Evolutionary conservation across 2,888 invertebrate species (phyloP).

Genomic region (Heterodera filipjevi): DNA sequence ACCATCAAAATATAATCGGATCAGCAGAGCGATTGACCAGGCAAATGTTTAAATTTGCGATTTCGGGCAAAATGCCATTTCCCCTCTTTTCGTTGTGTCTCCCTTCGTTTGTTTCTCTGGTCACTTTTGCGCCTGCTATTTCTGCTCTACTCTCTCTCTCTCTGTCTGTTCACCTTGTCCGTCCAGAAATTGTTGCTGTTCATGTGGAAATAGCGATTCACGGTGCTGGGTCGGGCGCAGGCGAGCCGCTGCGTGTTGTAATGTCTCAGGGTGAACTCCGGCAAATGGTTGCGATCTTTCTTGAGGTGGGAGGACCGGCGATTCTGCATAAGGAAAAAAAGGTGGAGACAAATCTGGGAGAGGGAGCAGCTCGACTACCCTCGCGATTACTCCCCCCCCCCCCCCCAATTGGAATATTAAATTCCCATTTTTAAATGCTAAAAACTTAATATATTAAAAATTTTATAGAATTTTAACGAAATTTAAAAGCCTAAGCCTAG

Average conservation of each 20-base stretch:
- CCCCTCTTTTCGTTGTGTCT: no score
- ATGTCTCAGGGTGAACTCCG: conserved; percentile 54
- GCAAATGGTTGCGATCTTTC: conserved; percentile 53
- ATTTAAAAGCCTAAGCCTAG: no score
- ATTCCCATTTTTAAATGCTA: no score
- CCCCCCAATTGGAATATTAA: no score
- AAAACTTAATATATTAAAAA: no score
- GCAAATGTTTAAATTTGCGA: no score
- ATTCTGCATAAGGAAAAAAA: not conserved
- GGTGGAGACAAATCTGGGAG: not conserved
- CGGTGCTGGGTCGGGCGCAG: conserved; percentile 65
- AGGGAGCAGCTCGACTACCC: no score
- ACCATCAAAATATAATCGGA: no score
- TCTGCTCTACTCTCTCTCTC: not conserved
- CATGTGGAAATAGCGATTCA: conserved; percentile 50
- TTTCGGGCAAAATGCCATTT: no score
- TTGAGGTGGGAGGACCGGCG: conserved; percentile 28
- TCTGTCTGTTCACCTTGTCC: conserved; percentile 22
- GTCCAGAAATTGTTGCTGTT: conserved; percentile 48
- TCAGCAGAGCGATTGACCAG: no score
- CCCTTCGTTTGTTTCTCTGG: not conserved
- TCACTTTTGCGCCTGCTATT: not conserved
- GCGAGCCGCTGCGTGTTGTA: conserved; percentile 64
- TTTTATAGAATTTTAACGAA: no score
- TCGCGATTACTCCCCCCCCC: no score